A percentile compares a stretch with the other conserved stretches of the same genome.
These are phyloP conservation scores for Oriolus oriolus DNA, from an alignment of 2,113 vertebrate genomes.

Conservation along the genomic window DNA sequence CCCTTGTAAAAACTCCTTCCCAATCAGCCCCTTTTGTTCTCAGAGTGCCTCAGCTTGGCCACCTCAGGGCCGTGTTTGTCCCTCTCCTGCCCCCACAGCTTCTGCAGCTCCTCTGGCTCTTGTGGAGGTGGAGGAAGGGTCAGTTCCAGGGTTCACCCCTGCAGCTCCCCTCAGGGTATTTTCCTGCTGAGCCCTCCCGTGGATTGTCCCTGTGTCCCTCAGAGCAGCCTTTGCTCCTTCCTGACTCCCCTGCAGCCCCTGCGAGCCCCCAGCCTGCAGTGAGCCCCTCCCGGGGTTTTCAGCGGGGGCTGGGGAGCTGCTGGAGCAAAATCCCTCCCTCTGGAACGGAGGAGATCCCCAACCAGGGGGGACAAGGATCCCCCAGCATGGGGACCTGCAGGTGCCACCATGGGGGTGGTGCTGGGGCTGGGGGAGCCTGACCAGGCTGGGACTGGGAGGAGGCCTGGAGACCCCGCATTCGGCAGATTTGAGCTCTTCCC, in stretches of 20 bases:
- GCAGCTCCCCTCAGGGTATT: not conserved
- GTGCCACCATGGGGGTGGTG: accelerated
- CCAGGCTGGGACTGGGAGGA: not conserved
- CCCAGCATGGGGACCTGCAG: not conserved
- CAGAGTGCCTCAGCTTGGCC: not conserved
- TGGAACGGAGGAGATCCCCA: not conserved
- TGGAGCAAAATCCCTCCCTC: not conserved
- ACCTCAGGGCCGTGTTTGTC: not conserved
- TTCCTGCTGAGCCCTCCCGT: not conserved
- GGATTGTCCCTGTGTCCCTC: not conserved
- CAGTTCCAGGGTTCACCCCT: not conserved
- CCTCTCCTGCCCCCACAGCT: not conserved
- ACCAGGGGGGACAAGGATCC: accelerated
- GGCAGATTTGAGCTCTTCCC: too few relatives aligned
- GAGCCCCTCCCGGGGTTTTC: not conserved
- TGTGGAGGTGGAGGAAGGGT: not conserved
- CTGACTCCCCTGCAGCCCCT: not conserved
- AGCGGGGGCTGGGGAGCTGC: not conserved
- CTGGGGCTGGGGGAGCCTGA: not conserved
- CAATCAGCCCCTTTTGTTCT: not conserved
- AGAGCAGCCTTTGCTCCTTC: not conserved
- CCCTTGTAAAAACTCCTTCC: not conserved
- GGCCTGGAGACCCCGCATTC: not conserved
- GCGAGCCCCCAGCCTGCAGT: not conserved
- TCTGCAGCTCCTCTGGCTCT: not conserved